Percentiles rank a stretch among this genome's conserved stretches.
phyloP scores from a whole-genome alignment of 2,113 vertebrate species.

The Pagrus major region DNA sequence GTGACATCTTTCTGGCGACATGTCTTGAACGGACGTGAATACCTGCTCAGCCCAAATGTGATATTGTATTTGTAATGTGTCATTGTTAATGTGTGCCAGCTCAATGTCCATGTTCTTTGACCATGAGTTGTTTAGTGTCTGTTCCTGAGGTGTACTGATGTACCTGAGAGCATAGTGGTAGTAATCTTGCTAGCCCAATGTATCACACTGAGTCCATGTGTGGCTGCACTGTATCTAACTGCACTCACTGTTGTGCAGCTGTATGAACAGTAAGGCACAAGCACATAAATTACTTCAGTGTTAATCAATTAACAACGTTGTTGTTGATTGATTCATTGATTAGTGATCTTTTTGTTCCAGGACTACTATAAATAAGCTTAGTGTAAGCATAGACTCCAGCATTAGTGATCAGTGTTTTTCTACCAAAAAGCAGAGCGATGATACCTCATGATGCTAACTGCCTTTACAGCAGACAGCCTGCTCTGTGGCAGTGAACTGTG shows the following conservation, averaged over 20 bases:
- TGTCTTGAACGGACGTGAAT: no score
- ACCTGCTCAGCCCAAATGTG: no score
- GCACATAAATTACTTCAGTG: not conserved
- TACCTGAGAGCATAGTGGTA: no score
- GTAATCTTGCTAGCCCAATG: not conserved
- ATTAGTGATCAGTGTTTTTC: not conserved
- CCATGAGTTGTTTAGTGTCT: no score
- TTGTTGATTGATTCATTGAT: not conserved
- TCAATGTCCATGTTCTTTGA: no score
- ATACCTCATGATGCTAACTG: not conserved
- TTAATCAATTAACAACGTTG: not conserved
- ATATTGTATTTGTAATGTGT: no score
- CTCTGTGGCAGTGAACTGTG: not conserved
- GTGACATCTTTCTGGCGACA: no score
- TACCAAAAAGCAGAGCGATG: not conserved
- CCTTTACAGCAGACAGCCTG: not conserved
- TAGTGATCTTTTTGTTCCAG: not conserved
- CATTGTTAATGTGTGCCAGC: no score
- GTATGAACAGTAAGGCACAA: not conserved
- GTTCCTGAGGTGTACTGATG: no score
- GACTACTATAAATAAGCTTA: not conserved
- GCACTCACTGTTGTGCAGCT: not conserved
- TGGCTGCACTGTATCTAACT: no score
- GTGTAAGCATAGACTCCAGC: not conserved
- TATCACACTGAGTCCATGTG: not conserved